A percentile compares a stretch with the other conserved stretches of the same genome.
These are phyloP conservation scores for Caenorhabditis angaria DNA, from an alignment of 2,888 invertebrate genomes.

Conservation along the genomic window DNA sequence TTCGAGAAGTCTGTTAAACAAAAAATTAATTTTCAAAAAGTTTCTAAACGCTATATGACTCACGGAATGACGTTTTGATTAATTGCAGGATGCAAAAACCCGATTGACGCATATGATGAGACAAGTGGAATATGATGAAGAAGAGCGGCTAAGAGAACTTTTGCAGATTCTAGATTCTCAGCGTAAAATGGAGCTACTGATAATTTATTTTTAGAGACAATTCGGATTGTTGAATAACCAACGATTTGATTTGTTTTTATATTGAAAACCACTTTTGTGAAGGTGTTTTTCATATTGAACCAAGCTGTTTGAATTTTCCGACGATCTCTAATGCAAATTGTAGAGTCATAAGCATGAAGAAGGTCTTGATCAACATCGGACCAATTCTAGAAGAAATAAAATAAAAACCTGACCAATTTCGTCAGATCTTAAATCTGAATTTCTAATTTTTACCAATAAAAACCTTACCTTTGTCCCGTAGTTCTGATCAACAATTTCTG, in stretches of 20 bases:
- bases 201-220: slow-evolving; percentile 23
- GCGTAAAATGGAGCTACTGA: slow-evolving; percentile 44
- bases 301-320: slow-evolving; percentile 29
- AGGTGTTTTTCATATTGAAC: slow-evolving; percentile 34
- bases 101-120: slow-evolving; percentile 15
- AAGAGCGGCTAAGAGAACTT: slow-evolving; percentile 23
- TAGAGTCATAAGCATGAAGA: slow-evolving; percentile 29
- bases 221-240: slow-evolving; percentile 40
- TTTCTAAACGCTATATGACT: not conserved
- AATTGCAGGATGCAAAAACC: slow-evolving; percentile 33
- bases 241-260: slow-evolving; percentile 25
- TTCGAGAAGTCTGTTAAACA: not conserved
- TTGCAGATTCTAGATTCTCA: slow-evolving; percentile 31
- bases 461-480: slow-evolving; percentile 17
- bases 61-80: slow-evolving; percentile 28
- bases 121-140: slow-evolving; percentile 28
- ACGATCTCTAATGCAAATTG: slow-evolving; percentile 40
- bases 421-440: too few relatives aligned
- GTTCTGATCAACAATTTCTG: slow-evolving; percentile 22
- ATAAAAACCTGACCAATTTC: too few relatives aligned
- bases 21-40: too few relatives aligned
- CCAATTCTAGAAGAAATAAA: slow-evolving; percentile 17
- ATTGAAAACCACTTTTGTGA: slow-evolving; percentile 34
- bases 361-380: slow-evolving; percentile 38
- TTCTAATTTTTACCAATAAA: not conserved